Evolutionary conservation across 2,888 invertebrate species (phyloP).

Genomic region (Diarsia rubi): DNA sequence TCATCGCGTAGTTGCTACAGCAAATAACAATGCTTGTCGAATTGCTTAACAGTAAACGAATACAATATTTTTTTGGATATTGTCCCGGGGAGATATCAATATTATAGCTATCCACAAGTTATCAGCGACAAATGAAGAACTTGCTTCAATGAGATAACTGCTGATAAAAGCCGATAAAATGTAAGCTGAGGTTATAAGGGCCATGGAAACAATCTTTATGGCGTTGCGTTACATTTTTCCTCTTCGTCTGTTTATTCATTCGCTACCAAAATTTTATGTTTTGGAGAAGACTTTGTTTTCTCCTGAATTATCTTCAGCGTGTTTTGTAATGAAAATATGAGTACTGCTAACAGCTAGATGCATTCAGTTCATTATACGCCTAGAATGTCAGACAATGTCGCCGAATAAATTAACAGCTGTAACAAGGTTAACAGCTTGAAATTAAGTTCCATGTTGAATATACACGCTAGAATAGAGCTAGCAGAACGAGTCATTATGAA

Average conservation of each 20-base stretch:
- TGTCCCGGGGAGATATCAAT: constrained; percentile 64
- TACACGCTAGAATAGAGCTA: constrained; percentile 11
- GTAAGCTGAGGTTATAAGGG: constrained; percentile 48
- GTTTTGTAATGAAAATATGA: constrained; percentile 3
- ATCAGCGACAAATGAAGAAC: constrained; percentile 73
- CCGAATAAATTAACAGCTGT: constrained; percentile 43
- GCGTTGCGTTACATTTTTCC: constrained; percentile 10
- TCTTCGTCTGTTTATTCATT: constrained; percentile 9
- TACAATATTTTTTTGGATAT: constrained; percentile 62
- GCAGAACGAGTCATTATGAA: constrained; percentile 26
- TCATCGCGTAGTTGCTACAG: constrained; percentile 80
- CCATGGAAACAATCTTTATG: constrained; percentile 39
- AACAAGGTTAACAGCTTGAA: constrained; percentile 46
- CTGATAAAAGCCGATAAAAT: constrained; percentile 65
- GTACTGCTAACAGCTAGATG: neutral
- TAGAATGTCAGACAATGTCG: constrained; percentile 56
- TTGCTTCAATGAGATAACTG: constrained; percentile 70
- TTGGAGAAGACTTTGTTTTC: neutral
- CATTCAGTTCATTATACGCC: constrained; percentile 18
- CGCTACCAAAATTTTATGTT: neutral
- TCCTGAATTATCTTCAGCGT: neutral
- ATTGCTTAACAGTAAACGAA: constrained; percentile 69
- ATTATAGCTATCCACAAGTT: constrained; percentile 65
- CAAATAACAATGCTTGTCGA: constrained; percentile 77
- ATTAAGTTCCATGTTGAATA: constrained; percentile 19